These are phyloP conservation scores for Clostera curtula DNA, from an alignment of 2,888 invertebrate genomes.

Conservation along the genomic window DNA sequence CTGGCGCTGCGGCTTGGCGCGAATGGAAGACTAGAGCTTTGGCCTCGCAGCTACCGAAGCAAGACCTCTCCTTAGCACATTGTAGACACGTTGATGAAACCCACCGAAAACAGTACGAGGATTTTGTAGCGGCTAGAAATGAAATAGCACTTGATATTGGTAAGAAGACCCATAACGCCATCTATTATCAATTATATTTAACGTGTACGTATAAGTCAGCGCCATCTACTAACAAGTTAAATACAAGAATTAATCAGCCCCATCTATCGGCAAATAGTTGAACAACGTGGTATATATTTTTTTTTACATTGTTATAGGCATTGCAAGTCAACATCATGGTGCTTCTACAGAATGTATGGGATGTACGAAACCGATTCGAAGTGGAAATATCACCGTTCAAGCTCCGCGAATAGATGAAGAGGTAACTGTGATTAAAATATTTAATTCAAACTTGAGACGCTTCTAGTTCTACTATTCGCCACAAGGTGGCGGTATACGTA, in stretches of 20 bases:
- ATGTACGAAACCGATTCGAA: slow-evolving; percentile 86
- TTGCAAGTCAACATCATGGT: slow-evolving; percentile 77
- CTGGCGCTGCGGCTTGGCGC: slow-evolving; percentile 57
- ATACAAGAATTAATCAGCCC: too few species aligned
- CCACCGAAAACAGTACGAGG: slow-evolving; percentile 89
- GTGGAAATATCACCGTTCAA: slow-evolving; percentile 88
- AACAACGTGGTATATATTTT: slow-evolving; percentile 13
- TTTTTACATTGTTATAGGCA: slow-evolving; percentile 52
- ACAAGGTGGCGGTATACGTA: slow-evolving; percentile 22
- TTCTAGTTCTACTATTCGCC: slow-evolving; percentile 5
- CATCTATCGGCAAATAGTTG: slow-evolving; percentile 32
- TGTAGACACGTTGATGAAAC: slow-evolving; percentile 89
- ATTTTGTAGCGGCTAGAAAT: slow-evolving; percentile 95
- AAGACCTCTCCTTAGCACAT: slow-evolving; percentile 92
- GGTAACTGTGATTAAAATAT: slow-evolving; percentile 30
- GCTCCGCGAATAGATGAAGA: slow-evolving; percentile 87
- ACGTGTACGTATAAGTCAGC: too few species aligned
- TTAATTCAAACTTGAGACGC: not conserved
- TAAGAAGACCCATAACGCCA: slow-evolving; percentile 33
- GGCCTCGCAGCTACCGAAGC: slow-evolving; percentile 92
- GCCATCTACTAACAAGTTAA: too few species aligned
- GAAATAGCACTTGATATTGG: slow-evolving; percentile 97
- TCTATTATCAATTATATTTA: slow-evolving; percentile 31
- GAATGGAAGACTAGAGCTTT: slow-evolving; percentile 74
- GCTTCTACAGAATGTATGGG: slow-evolving; percentile 82